Conservation (phyloP, 1,140 invertebrate genomes). For the Planococcus citri region DNA sequence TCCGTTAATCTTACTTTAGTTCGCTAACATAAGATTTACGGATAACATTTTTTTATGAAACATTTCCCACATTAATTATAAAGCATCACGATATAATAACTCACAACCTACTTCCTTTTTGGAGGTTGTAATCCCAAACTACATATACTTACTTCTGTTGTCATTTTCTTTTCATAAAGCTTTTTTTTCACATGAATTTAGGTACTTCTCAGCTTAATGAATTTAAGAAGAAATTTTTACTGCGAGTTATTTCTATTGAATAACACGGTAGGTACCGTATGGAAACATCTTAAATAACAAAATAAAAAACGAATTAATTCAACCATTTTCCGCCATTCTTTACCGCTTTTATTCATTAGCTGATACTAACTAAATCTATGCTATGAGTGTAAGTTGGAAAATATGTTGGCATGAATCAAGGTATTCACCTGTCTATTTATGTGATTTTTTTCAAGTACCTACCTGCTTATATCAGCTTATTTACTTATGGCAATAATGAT, state of each 20-base stretch:
- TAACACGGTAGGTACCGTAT: not conserved
- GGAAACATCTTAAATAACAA: not conserved
- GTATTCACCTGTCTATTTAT: too few relatives aligned
- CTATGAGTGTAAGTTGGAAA: too few relatives aligned
- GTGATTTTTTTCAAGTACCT: too few relatives aligned
- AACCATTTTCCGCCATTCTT: too few relatives aligned
- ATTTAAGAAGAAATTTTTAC: not conserved
- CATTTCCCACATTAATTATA: not conserved
- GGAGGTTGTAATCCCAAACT: not conserved
- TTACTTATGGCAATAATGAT: too few relatives aligned
- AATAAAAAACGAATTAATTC: not conserved
- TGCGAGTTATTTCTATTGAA: not conserved
- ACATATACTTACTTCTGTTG: not conserved
- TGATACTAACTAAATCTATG: too few relatives aligned
- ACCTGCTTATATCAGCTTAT: too few relatives aligned
- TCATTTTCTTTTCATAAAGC: not conserved
- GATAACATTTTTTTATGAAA: not conserved
- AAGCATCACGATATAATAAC: not conserved
- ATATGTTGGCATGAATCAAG: too few relatives aligned
- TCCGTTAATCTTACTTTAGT: too few relatives aligned
- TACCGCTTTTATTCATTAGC: too few relatives aligned
- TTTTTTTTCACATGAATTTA: slow-evolving; percentile 2
- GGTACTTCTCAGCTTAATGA: not conserved
- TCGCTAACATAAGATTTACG: not conserved
- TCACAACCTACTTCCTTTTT: slow-evolving; percentile 1